Evolutionary conservation across 2,113 vertebrate species (phyloP).

Genomic region (Sitta europaea): DNA sequence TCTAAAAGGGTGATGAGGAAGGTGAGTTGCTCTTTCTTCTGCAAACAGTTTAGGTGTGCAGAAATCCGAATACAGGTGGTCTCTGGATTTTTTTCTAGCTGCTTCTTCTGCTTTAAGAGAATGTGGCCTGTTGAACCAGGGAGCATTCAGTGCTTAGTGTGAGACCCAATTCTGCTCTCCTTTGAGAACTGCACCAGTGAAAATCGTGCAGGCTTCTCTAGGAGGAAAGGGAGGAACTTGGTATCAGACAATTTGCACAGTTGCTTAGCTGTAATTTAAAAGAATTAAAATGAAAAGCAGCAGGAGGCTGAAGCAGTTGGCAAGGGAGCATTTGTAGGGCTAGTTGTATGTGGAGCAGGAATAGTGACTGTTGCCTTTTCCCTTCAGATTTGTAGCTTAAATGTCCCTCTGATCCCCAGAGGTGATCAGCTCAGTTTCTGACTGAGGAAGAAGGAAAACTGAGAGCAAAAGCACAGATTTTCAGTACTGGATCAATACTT

Average conservation of each 20-base stretch:
- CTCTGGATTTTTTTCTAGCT: background rate
- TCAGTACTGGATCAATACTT: background rate
- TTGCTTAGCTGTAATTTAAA: background rate
- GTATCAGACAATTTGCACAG: background rate
- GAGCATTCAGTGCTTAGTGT: background rate
- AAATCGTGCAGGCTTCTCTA: background rate
- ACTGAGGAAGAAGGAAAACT: background rate
- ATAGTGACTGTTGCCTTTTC: background rate
- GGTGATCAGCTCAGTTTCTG: background rate
- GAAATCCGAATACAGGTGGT: background rate
- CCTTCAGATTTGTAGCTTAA: background rate
- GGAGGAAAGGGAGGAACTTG: background rate
- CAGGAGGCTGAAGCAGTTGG: background rate
- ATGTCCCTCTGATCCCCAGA: background rate
- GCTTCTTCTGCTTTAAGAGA: background rate
- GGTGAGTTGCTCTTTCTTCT: background rate
- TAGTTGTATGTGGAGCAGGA: background rate
- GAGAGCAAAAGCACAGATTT: background rate
- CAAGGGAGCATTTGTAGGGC: background rate
- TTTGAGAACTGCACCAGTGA: background rate
- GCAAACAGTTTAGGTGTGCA: background rate
- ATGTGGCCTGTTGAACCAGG: fast-evolving
- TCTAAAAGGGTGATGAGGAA: background rate
- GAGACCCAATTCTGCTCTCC: background rate
- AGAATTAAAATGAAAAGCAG: background rate